Base-by-base conservation (phyloP, 2,888 invertebrate species). In the Dolichopus griseipennis region DNA sequence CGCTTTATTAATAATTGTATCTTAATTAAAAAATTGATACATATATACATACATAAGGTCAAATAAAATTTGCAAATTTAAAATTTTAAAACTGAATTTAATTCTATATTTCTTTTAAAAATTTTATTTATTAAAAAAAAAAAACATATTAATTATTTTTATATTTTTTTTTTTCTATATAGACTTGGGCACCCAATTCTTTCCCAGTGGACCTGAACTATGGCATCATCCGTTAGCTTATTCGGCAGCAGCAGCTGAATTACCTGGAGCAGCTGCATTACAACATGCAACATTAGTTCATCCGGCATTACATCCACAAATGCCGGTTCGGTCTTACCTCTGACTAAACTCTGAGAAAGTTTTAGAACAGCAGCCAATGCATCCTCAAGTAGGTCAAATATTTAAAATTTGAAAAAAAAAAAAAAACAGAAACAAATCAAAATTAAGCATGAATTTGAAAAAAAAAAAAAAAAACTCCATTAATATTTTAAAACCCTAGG, bases 291-390 rank as follows among this genome's bases (percentile, higher is more conserved):
- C 95, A 75, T 88, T 97, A 80, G 93, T 96, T 81, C 96, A 96
- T 84, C 96, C 96, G 82, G 96, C 95, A 84, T 90, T 97, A 85
- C 95, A 95, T 86, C 94, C 95, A 83, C 96, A 97, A 90, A 93
- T 96, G 84, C 95, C 95, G 83, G 95, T 95, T 83, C 92, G 94
- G 85, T 93, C 93, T 85, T 94, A 93, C 88, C 93, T 94, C 90
- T 94, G 93, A 94, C 93, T 93, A 93, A 91, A 92, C 91, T 91
- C 81, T 75, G 81, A 81, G 74, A 81, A 81, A 81, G 80, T 81
- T 75, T 77, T 81, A 78, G 81, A 81, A 76, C 81, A 81, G 76
- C 81, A 81, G 76, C 79, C 80, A 74, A 81, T 79, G 80, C 73
- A 71, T 67, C 81, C 80, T 78, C 81, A 81, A 78, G 81, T 80